A percentile compares a stretch with the other conserved stretches of the same genome.
These are phyloP conservation scores for Pomatostomus ruficeps DNA, from an alignment of 2,113 vertebrate species.

Conservation along the genomic window DNA sequence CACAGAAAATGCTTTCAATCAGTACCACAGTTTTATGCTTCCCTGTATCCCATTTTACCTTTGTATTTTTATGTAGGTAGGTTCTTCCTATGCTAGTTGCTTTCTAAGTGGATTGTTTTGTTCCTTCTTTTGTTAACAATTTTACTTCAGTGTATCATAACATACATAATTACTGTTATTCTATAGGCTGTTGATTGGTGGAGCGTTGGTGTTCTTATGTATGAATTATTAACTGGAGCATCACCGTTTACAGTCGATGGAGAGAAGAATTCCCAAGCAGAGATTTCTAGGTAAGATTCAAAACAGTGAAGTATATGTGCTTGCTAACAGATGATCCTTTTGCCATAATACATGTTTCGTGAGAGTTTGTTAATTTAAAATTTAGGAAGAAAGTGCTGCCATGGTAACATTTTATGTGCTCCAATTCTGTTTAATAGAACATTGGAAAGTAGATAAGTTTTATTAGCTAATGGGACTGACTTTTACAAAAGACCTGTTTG, in stretches of 20 bases:
- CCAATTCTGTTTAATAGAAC: neutral
- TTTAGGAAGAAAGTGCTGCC: neutral
- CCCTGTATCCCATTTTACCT: neutral
- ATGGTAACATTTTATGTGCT: neutral
- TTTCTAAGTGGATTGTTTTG: neutral
- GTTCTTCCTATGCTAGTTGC: neutral
- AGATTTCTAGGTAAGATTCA: constrained; percentile 89
- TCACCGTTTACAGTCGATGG: constrained; percentile 98
- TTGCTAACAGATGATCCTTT: neutral
- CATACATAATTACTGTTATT: constrained; percentile 1
- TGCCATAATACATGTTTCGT: neutral
- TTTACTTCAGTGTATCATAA: neutral
- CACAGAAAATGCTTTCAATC: neutral
- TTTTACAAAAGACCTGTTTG: neutral
- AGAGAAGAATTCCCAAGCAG: constrained; percentile 94
- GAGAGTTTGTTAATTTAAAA: neutral
- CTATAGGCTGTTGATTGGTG: constrained; percentile 97
- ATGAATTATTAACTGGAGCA: constrained; percentile 94
- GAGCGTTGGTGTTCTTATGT: constrained; percentile 97
- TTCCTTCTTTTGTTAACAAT: neutral
- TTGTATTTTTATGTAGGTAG: neutral
- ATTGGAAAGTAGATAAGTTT: neutral
- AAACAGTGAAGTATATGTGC: neutral
- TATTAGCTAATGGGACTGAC: neutral
- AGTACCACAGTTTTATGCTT: neutral